phyloP scores from a whole-genome alignment of 2,888 invertebrate genomes.

The Scaptomyza flava region DNA sequence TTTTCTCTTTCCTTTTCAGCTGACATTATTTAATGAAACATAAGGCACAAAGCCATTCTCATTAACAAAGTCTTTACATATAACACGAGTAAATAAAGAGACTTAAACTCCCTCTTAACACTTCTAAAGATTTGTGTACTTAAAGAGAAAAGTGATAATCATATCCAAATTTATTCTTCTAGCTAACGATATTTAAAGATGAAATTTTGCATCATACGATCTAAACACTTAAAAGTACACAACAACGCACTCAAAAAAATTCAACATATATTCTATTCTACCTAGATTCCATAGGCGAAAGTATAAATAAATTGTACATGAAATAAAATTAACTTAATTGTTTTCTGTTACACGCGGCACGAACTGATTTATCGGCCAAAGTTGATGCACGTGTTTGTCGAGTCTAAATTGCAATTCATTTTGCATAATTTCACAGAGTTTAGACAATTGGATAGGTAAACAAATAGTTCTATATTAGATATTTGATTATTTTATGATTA shows the following conservation, averaged over 20 bases:
- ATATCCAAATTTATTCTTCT: too few relatives aligned
- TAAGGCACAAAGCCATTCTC: not conserved
- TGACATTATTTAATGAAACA: not conserved
- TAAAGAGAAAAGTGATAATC: too few relatives aligned
- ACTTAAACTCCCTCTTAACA: too few relatives aligned
- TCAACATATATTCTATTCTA: too few relatives aligned
- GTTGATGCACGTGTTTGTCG: slow-evolving; percentile 12
- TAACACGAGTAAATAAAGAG: not conserved
- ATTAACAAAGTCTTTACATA: not conserved
- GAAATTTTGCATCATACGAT: too few relatives aligned
- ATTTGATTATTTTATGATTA: slow-evolving; percentile 4
- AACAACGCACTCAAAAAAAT: too few relatives aligned
- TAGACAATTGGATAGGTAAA: slow-evolving; percentile 4
- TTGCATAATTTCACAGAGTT: not conserved
- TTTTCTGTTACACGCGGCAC: not conserved
- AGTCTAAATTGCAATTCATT: slow-evolving; percentile 1
- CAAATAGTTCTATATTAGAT: slow-evolving; percentile 4
- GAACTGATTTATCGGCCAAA: not conserved
- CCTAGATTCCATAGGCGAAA: too few relatives aligned
- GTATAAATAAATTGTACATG: too few relatives aligned
- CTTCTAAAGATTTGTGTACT: too few relatives aligned
- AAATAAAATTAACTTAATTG: not conserved
- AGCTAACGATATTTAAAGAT: too few relatives aligned
- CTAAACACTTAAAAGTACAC: too few relatives aligned
- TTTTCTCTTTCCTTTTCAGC: too few relatives aligned